Evolutionary conservation across 2,113 vertebrate genomes (phyloP), one percentile per base, ranked within the genome.

Genomic region (Onychostruthus taczanowskii): DNA sequence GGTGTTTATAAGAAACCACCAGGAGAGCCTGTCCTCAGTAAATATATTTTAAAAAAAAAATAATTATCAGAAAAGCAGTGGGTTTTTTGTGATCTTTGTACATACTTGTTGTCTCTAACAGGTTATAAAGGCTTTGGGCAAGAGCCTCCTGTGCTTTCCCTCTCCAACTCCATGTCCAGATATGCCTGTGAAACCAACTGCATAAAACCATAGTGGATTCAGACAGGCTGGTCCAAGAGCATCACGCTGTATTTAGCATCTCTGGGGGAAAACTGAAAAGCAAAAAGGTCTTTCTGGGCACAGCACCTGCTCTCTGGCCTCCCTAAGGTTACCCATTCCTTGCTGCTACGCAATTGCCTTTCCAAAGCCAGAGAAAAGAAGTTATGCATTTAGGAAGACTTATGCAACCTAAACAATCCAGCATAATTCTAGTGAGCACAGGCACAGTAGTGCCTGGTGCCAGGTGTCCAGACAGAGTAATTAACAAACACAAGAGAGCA

Each of bases 11-110:
- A 44, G 58, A 88, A 87, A 44, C 4, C 52, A 17, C 35, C 64
- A 41, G 35, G 33, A 90, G 85, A 85, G 28, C 11, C 43, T 72
- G 58, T 47, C 27, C 33, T 55, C 23, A 63, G 37, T 46, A 82
- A 62, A 82, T 22, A 12, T 4, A 30, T n/a, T 74, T n/a, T 24
- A 2, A 1, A 0, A 67, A 1, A 0, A 67, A 43, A 31, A 33
- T 16, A 21, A 27, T 67, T 63, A 64, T 37, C 37, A 49, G 41
- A 81, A 87, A 44, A 84, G 16, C 7, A 6, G 30, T 26, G n/a
- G n/a, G 0, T 37, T 87, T 64, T 53, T 24, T 64, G 41, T 62
- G 33, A 58, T 15, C 8, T 74, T 68, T 67, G 59, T 50, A 46
- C 13, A 22, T 37, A 9, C 6, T 50, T 82, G 1, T 13, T 77